Evolutionary conservation across 2,113 vertebrate species (phyloP).

Genomic region (Oncorhynchus masou): DNA sequence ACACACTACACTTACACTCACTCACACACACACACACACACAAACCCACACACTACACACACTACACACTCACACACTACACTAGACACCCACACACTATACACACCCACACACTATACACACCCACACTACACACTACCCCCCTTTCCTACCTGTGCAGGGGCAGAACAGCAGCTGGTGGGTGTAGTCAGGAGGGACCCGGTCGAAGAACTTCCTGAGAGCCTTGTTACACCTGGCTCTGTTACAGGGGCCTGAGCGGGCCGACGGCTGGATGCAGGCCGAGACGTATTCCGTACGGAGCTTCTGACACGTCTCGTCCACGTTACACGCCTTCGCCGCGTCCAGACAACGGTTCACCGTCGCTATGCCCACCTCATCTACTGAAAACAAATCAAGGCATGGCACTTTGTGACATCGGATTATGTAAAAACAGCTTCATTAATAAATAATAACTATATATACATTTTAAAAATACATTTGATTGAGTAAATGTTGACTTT

Average conservation of each 20-base stretch:
- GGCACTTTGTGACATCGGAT: too few relatives aligned
- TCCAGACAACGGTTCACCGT: constrained; percentile 91
- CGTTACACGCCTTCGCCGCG: constrained; percentile 92
- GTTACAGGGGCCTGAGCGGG: constrained; percentile 77
- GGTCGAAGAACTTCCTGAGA: constrained; percentile 93
- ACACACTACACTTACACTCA: too few relatives aligned
- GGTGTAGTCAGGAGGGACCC: constrained; percentile 83
- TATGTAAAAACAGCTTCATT: too few relatives aligned
- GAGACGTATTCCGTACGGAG: constrained; percentile 89
- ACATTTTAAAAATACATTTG: too few relatives aligned
- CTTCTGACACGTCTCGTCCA: constrained; percentile 86
- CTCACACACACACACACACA: too few relatives aligned
- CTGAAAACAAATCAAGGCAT: constrained; percentile 31
- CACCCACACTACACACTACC: background rate
- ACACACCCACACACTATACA: too few relatives aligned
- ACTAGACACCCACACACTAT: too few relatives aligned
- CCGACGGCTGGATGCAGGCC: constrained; percentile 82
- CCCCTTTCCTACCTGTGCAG: constrained; percentile 59
- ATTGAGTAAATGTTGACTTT: too few relatives aligned
- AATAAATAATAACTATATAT: too few relatives aligned
- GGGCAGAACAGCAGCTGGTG: constrained; percentile 96
- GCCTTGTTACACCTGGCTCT: constrained; percentile 91
- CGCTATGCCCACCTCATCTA: constrained; percentile 77
- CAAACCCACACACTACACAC: too few relatives aligned
- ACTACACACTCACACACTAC: too few relatives aligned